Evolutionary conservation across 2,888 invertebrate genomes (phyloP).

Genomic region (Mayetiola destructor): DNA sequence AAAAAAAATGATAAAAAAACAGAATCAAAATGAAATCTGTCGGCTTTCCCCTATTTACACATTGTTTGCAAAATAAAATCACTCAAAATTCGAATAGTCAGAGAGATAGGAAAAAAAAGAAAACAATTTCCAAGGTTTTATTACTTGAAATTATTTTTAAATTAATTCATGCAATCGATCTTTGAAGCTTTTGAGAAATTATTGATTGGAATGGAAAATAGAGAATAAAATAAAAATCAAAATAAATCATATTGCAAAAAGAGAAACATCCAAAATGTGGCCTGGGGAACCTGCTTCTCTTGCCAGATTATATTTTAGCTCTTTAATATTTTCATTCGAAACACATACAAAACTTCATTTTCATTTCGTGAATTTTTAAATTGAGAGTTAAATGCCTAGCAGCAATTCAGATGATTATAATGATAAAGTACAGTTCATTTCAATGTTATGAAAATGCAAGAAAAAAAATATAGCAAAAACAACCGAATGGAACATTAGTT

Average conservation of each 20-base stretch:
- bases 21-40: constrained; percentile 29
- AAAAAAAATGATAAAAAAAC: constrained; percentile 5
- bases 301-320: too few species aligned
- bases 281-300: too few species aligned
- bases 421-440: too few species aligned
- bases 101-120: not conserved
- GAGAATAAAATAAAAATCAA: not conserved
- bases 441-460: too few species aligned
- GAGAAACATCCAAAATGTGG: too few species aligned
- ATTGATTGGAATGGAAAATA: not conserved
- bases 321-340: too few species aligned
- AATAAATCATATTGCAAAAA: constrained; percentile 3
- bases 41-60: constrained; percentile 39
- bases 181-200: not conserved
- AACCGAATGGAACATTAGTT: too few species aligned
- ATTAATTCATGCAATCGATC: constrained; percentile 13
- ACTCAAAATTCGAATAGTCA: not conserved
- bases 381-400: too few species aligned
- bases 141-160: constrained; percentile 1
- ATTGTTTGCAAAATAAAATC: constrained; percentile 33
- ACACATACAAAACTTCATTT: too few species aligned
- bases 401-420: too few species aligned
- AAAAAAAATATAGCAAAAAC: too few species aligned
- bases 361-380: too few species aligned
- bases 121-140: not conserved